A percentile compares a stretch with the other conserved stretches of the same genome.
Conservation (phyloP, 2,888 invertebrate genomes). For the Cerastis rubricosa region DNA sequence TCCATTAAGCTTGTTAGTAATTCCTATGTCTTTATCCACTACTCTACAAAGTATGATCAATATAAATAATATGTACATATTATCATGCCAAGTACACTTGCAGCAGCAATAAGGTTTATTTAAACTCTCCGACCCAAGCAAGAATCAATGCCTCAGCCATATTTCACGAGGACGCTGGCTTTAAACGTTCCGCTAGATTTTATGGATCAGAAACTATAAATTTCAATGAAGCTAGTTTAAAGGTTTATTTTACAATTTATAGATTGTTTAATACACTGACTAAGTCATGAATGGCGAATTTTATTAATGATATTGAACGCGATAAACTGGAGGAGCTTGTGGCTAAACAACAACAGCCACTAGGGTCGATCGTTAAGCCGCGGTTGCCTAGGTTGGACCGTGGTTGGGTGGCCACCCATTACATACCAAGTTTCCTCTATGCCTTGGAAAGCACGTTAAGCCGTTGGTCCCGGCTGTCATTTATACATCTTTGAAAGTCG, state of each 20-base stretch:
- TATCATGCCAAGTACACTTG: not conserved
- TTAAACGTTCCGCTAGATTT: constrained; percentile 39
- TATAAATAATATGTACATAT: not conserved
- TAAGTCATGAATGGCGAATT: not conserved
- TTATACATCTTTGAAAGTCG: too few relatives aligned
- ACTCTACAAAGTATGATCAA: not conserved
- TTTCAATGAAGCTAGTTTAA: constrained; percentile 44
- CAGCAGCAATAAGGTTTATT: constrained; percentile 3
- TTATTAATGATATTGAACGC: not conserved
- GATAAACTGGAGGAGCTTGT: not conserved
- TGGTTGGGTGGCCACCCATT: too few relatives aligned
- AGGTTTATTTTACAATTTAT: constrained; percentile 33
- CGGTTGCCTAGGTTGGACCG: too few relatives aligned
- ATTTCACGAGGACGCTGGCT: constrained; percentile 44
- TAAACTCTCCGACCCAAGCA: not conserved
- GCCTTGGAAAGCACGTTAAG: too few relatives aligned
- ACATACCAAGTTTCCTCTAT: too few relatives aligned
- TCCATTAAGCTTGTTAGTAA: not conserved
- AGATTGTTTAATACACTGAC: not conserved
- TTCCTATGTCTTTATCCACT: not conserved
- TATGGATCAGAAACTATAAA: constrained; percentile 61
- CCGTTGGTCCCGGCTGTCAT: too few relatives aligned
- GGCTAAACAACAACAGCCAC: too few relatives aligned
- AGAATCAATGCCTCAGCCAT: constrained; percentile 41
- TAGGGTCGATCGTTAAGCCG: too few relatives aligned